These are phyloP conservation scores for Acipenser oxyrinchus DNA, from an alignment of 2,797 vertebrate genomes.

Conservation along the genomic window DNA sequence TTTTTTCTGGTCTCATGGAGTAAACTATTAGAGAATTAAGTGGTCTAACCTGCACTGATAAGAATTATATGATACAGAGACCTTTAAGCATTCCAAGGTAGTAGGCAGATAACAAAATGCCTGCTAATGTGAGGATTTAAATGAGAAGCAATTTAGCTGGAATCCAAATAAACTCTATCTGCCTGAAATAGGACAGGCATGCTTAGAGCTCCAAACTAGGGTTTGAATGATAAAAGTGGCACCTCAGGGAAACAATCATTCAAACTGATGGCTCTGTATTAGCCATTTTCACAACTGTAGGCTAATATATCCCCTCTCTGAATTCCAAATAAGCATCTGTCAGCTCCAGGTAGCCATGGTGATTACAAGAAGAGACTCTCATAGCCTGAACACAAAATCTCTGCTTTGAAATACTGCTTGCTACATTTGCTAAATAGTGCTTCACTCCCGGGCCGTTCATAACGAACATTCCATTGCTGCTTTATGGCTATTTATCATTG, in stretches of 20 bases:
- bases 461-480: background rate
- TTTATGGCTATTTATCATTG: slow-evolving; percentile 48
- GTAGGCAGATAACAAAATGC: slow-evolving; percentile 40
- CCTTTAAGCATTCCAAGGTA: slow-evolving; percentile 51
- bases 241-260: slow-evolving; percentile 72
- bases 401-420: background rate
- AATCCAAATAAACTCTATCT: slow-evolving; percentile 58
- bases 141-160: slow-evolving; percentile 51
- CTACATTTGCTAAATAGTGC: background rate
- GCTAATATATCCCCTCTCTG: slow-evolving; percentile 56
- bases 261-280: slow-evolving; percentile 73
- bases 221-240: slow-evolving; percentile 72
- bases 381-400: background rate
- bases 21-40: background rate
- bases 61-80: slow-evolving; percentile 12
- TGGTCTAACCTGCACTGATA: background rate
- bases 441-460: background rate
- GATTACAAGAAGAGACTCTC: slow-evolving; percentile 36
- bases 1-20: too few species aligned
- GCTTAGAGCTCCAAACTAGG: slow-evolving; percentile 53
- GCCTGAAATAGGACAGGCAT: slow-evolving; percentile 48
- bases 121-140: slow-evolving; percentile 50
- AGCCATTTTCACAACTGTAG: slow-evolving; percentile 71
- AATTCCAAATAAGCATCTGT: slow-evolving; percentile 42
- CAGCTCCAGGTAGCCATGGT: slow-evolving; percentile 43